Evolutionary conservation across 2,888 invertebrate species (phyloP).

Genomic region (Melipona bicolor): DNA sequence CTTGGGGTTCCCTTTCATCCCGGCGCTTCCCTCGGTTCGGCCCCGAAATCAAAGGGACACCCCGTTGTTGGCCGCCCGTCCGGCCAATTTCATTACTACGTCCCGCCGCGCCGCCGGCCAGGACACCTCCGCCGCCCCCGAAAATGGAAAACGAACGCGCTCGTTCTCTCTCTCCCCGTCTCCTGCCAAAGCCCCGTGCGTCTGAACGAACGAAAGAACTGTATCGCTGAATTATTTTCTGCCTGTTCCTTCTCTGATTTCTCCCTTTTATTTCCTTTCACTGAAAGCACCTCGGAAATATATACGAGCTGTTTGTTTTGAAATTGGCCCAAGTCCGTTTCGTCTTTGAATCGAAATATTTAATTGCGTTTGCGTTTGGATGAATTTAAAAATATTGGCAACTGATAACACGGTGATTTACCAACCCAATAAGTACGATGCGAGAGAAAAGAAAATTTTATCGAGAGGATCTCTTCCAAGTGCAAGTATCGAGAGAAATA

Average conservation of each 20-base stretch:
- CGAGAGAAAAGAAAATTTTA: not conserved
- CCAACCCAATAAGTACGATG: no score
- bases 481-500: no score
- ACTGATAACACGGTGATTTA: no score
- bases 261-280: not conserved
- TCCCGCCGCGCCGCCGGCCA: constrained; percentile 59
- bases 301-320: not conserved
- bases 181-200: not conserved
- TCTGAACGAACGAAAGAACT: constrained; percentile 1
- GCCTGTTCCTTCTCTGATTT: not conserved
- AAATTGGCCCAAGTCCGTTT: not conserved
- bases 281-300: not conserved
- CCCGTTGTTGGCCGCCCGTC: constrained; percentile 61
- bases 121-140: constrained; percentile 51
- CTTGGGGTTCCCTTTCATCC: constrained; percentile 66
- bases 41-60: constrained; percentile 67
- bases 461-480: not conserved
- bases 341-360: no score
- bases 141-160: constrained; percentile 47
- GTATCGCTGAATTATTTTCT: constrained; percentile 31
- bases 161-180: not conserved
- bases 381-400: no score
- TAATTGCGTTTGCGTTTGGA: not conserved
- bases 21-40: constrained; percentile 56
- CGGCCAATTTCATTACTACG: constrained; percentile 73